Base-by-base conservation (phyloP, 2,113 vertebrate species). In the Podocnemis expansa region DNA sequence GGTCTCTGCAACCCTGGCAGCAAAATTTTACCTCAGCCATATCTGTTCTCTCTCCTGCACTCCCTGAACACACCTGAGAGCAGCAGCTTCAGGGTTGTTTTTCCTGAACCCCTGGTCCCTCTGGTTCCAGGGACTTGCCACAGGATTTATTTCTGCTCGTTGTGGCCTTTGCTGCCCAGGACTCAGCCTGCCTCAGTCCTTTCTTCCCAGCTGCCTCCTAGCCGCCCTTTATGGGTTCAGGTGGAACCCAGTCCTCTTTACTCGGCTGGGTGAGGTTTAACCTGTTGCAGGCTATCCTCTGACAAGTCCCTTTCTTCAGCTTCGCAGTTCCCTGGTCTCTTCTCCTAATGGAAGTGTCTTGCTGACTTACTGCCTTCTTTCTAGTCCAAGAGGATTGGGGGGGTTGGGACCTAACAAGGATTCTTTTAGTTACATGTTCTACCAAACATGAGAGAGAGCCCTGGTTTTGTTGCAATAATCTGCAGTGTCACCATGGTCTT, bases 341-440 rank as follows among this genome's bases (percentile, higher is more conserved):
- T 84, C 43, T 89, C 73, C 51, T 29, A 38, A 45, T 55, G 76
- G 70, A 87, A 79, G 21, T 7, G 27, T 83, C 31, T 31, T 58
- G 51, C n/a, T 8, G 12, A 6, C 79, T 88, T 76, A 43, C 11
- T 63, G 0, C 55, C 49, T 88, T 70, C 24, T 85, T 88, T 70
- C 24, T 85, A 85, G 22, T 63, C 56, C 87, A 93, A 82, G 70
- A 43, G 63, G 89, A 63, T 89, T 91, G 84, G 82, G 93, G 56
- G 31, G 56, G 51, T 41, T 56, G 78, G 58, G 63, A 47, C n/a
- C n/a, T n/a, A n/a, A n/a, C n/a, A n/a, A n/a, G n/a, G n/a, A n/a
- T n/a, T n/a, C 85, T 31, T 78, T n/a, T 63, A 63, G 13, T 34
- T 63, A 70, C 51, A 17, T 87, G 78, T 45, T 91, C 11, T 78